Evolutionary conservation across 2,797 vertebrate genomes (phyloP).

Genomic region (Cercopithecus mitis): DNA sequence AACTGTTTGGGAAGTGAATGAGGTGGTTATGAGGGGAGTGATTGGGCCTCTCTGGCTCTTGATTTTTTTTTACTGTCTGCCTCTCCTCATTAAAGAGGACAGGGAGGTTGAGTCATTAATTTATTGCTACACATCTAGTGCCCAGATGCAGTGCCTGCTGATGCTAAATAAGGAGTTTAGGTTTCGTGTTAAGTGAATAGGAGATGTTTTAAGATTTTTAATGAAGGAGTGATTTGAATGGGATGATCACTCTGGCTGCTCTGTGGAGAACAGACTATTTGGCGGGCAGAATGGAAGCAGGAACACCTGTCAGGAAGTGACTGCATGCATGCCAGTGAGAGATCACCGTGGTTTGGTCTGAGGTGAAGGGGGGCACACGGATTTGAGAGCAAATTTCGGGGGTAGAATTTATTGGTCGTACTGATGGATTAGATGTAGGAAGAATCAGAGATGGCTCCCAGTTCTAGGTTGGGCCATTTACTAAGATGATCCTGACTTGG

Average conservation of each 20-base stretch:
- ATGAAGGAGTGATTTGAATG: background rate
- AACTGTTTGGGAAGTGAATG: background rate
- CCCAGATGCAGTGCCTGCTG: background rate
- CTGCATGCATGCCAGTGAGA: background rate
- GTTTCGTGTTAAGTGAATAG: background rate
- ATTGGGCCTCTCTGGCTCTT: background rate
- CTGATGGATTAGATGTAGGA: background rate
- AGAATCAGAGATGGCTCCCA: background rate
- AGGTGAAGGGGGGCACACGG: background rate
- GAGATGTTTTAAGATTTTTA: background rate
- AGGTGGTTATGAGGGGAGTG: background rate
- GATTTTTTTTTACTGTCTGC: background rate
- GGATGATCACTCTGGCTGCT: background rate
- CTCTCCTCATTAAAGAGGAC: background rate
- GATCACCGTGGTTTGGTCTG: background rate
- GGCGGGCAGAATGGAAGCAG: background rate
- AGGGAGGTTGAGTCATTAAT: background rate
- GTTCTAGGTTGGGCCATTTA: background rate
- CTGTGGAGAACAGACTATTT: background rate
- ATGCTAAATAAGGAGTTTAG: background rate
- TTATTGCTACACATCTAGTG: background rate
- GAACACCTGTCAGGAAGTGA: background rate
- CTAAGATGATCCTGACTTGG: background rate
- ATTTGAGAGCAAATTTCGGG: background rate
- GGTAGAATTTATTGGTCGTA: background rate